Evolutionary conservation across 2,113 vertebrate genomes (phyloP), one percentile per base, ranked within the genome.

Genomic region (Odocoileus hemionus): DNA sequence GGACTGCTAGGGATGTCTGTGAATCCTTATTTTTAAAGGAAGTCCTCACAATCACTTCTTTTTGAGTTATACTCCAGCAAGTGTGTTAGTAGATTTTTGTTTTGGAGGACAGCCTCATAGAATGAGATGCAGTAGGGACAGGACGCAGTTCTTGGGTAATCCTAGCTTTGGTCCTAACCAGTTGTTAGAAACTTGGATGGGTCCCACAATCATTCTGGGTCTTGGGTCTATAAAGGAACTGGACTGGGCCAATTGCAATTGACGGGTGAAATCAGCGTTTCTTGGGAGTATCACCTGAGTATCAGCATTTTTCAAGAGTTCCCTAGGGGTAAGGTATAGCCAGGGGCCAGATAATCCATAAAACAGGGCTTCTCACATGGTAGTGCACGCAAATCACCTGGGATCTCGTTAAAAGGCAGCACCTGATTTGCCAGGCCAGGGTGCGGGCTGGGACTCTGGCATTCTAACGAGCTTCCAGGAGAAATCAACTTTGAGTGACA

Each of bases 241-340:
- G 14, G 14, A 8, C 36, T 58, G 57, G 36, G 74, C 5, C 21
- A 39, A 25, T 26, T 64, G 58, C 16, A 88, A 76, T 39, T 55
- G 45, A 92, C 52, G 17, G 85, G 36, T 47, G 74, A 58, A 74
- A 64, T 39, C 57, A 54, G n/a, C 43, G 28, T 57, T 91, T 80
- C 28, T 79, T 39, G n/a, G 36, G 5, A 15, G 4, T 21, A 15
- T 39, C 33, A 13, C 0, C 30, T 55, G 26, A 85, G 17, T 16
- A 39, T 64, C 58, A 14, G 5, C 43, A 25, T 50, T 57, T 58
- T 55, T 39, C 88, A 61, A 52, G 30, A 50, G 54, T 21, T 55
- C 50, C 2, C 60, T n/a, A n/a, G 5, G 36, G 1, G 26, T 47
- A 9, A 12, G 2, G 1, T 17, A n/a, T 9, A 60, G 15, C 43